A percentile compares a stretch with the other conserved stretches of the same genome.
Evolutionary conservation across 2,888 invertebrate genomes (phyloP).

Genomic region (Pyrocoelia pectoralis): DNA sequence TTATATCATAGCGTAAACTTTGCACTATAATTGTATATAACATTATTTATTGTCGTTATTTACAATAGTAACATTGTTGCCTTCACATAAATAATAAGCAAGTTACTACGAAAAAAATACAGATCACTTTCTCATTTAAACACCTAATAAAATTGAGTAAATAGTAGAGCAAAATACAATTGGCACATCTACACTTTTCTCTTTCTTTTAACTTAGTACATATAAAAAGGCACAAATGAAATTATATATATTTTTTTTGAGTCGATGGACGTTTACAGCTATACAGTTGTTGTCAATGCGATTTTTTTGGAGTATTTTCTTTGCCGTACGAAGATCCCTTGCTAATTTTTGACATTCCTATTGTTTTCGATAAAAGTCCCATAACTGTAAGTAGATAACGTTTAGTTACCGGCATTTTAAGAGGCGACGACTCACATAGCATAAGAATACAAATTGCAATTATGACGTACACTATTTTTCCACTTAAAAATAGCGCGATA

Average conservation of each 20-base stretch:
- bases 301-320: slow-evolving; percentile 64
- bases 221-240: slow-evolving; percentile 31
- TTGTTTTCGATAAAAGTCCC: slow-evolving; percentile 77
- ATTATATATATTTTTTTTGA: slow-evolving; percentile 1
- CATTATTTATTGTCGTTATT: slow-evolving; percentile 28
- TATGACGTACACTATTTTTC: slow-evolving; percentile 74
- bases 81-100: slow-evolving; percentile 8
- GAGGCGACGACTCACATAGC: slow-evolving; percentile 75
- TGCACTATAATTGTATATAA: too few relatives aligned
- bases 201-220: background rate
- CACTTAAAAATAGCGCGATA: slow-evolving; percentile 72
- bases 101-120: background rate
- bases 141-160: background rate
- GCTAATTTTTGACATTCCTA: slow-evolving; percentile 85
- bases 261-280: background rate
- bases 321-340: slow-evolving; percentile 83
- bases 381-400: slow-evolving; percentile 57
- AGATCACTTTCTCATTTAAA: background rate
- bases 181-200: slow-evolving; percentile 24
- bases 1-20: too few relatives aligned
- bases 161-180: slow-evolving; percentile 10
- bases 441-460: slow-evolving; percentile 74
- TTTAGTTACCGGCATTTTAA: background rate
- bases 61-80: slow-evolving; percentile 23
- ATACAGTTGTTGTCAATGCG: slow-evolving; percentile 42